Evolutionary conservation across 1,140 invertebrate species (phyloP).

Genomic region (Triops cancriformis): DNA sequence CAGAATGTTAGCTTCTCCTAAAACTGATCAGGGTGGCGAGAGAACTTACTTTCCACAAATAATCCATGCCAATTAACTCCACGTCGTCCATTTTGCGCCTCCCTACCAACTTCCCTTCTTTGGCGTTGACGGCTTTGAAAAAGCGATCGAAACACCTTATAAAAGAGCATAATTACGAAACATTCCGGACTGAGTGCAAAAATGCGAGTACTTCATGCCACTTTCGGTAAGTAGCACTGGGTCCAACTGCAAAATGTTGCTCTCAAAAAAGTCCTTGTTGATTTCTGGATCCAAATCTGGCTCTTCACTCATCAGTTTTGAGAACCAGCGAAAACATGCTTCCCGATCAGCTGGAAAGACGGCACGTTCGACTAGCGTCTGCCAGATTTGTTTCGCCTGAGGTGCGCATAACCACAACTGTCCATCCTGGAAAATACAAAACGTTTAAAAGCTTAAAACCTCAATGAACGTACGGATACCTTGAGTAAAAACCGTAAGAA

Average conservation of each 20-base stretch:
- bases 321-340: slow-evolving; percentile 97
- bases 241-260: slow-evolving; percentile 86
- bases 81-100: slow-evolving; percentile 56
- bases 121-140: slow-evolving; percentile 93
- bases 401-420: slow-evolving; percentile 91
- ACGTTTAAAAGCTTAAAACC: neutral
- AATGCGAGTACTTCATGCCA: slow-evolving; percentile 70
- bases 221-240: slow-evolving; percentile 85
- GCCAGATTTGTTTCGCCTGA: slow-evolving; percentile 96
- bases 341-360: slow-evolving; percentile 86
- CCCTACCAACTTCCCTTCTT: slow-evolving; percentile 83
- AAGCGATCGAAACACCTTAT: slow-evolving; percentile 79
- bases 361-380: slow-evolving; percentile 85
- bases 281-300: slow-evolving; percentile 94
- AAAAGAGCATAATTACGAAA: slow-evolving; percentile 26
- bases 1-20: neutral
- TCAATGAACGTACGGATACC: slow-evolving; percentile 37
- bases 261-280: slow-evolving; percentile 92
- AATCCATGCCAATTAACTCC: slow-evolving; percentile 91
- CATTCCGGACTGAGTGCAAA: neutral
- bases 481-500: slow-evolving; percentile 86
- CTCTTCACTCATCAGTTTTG: slow-evolving; percentile 96
- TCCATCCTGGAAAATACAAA: slow-evolving; percentile 60
- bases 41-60: slow-evolving; percentile 77
- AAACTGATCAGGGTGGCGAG: neutral